Evolutionary conservation across 2,888 invertebrate species (phyloP).

Genomic region (Salpingus planirostris): DNA sequence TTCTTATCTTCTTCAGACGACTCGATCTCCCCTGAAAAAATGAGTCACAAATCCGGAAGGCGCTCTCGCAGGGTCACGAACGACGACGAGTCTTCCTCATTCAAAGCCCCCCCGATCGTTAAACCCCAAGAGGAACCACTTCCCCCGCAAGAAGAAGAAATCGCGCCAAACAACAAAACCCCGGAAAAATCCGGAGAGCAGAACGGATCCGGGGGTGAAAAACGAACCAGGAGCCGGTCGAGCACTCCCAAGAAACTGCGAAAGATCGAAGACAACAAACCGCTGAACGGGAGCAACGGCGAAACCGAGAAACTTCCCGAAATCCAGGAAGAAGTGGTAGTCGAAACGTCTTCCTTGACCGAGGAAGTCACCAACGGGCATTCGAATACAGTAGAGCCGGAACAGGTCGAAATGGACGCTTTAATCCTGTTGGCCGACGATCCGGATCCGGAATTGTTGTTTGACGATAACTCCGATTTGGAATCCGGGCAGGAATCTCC

Average conservation of each 20-base stretch:
- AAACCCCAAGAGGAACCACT: slow-evolving; percentile 2
- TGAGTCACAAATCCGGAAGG: slow-evolving; percentile 9
- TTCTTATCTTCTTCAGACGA: background rate
- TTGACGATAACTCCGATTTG: slow-evolving; percentile 34
- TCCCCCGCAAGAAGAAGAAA: slow-evolving; percentile 3
- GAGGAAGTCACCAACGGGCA: background rate
- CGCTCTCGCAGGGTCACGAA: slow-evolving; percentile 7
- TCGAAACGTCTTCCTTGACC: too few species aligned
- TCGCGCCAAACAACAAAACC: background rate
- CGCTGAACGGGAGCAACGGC: background rate
- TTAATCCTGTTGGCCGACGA: slow-evolving; percentile 28
- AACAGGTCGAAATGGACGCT: slow-evolving; percentile 33
- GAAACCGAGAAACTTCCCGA: background rate
- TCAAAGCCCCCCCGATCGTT: slow-evolving; percentile 8
- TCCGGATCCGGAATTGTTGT: slow-evolving; percentile 32
- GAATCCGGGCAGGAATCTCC: slow-evolving; percentile 33
- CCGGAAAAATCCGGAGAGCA: slow-evolving; percentile 2
- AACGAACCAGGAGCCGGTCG: slow-evolving; percentile 6
- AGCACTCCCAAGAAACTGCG: slow-evolving; percentile 4
- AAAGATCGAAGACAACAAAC: slow-evolving; percentile 3
- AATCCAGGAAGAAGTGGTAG: background rate
- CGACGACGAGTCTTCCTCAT: slow-evolving; percentile 8
- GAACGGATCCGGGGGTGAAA: background rate
- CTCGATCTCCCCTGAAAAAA: too few species aligned
- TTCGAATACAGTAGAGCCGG: slow-evolving; percentile 10